These are phyloP conservation scores for Tachina grossa DNA, from an alignment of 2,888 invertebrate genomes.

Conservation along the genomic window DNA sequence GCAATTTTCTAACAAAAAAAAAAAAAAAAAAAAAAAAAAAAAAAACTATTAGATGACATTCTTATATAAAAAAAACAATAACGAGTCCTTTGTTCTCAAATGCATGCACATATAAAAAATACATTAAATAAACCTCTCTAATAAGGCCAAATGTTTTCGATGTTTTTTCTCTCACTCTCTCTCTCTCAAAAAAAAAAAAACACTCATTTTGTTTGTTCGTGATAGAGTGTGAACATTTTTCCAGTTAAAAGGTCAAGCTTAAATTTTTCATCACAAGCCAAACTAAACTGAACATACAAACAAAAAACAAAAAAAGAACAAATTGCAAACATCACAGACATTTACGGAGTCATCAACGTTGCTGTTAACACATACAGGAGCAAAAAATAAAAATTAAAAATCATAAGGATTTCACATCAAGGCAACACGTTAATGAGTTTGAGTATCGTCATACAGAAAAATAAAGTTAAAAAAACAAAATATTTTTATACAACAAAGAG, in stretches of 20 bases:
- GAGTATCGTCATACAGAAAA: neutral
- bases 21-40: slow-evolving; percentile 34
- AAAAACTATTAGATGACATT: slow-evolving; percentile 46
- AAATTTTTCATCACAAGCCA: slow-evolving; percentile 35
- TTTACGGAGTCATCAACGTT: neutral
- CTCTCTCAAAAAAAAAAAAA: slow-evolving; percentile 8
- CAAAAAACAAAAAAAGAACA: neutral
- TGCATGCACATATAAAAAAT: slow-evolving; percentile 7
- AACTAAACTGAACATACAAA: neutral
- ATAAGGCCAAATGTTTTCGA: slow-evolving; percentile 28
- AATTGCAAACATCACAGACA: slow-evolving; percentile 1
- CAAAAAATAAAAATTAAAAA: neutral
- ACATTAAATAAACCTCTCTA: slow-evolving; percentile 12
- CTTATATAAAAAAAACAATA: slow-evolving; percentile 9
- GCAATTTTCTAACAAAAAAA: slow-evolving; percentile 37
- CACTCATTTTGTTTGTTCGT: slow-evolving; percentile 44
- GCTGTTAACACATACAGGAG: neutral
- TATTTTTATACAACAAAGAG: too few relatives aligned
- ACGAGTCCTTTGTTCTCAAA: slow-evolving; percentile 41
- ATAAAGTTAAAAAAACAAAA: neutral
- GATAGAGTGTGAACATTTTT: slow-evolving; percentile 53
- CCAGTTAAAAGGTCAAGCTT: slow-evolving; percentile 54
- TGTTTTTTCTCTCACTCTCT: slow-evolving; percentile 8
- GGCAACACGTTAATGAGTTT: slow-evolving; percentile 27
- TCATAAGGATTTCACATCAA: neutral